Evolutionary conservation across 2,888 invertebrate genomes (phyloP).

Genomic region (Anoplius nigerrimus): DNA sequence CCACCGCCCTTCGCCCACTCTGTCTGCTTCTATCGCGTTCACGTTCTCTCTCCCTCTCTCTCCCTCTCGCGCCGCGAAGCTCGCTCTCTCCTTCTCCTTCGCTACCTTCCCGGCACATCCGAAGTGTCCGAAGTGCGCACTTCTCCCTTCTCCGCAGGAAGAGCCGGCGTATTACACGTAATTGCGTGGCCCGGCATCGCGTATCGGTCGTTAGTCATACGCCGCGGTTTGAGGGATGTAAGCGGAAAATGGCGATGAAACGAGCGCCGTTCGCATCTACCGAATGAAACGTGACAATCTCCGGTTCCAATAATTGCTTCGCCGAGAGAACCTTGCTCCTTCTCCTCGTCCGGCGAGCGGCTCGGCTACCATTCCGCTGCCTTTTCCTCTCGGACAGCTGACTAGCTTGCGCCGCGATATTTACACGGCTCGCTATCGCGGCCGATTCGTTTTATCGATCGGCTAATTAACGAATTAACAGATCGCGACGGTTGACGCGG

Average conservation of each 20-base stretch:
- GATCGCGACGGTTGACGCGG: too few relatives aligned
- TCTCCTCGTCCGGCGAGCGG: too few relatives aligned
- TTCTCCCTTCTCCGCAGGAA: conserved; percentile 7
- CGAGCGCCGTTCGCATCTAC: conserved; percentile 16
- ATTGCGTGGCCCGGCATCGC: conserved; percentile 44
- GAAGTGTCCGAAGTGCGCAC: conserved; percentile 26
- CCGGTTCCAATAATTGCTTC: too few relatives aligned
- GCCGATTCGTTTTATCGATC: too few relatives aligned
- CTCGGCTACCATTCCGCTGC: too few relatives aligned
- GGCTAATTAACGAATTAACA: too few relatives aligned
- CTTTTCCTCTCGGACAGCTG: too few relatives aligned
- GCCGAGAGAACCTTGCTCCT: too few relatives aligned
- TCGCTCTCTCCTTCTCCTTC: conserved; percentile 4
- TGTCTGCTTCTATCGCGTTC: too few relatives aligned
- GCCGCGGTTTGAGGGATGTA: conserved; percentile 39
- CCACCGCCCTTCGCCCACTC: neutral
- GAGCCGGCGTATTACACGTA: conserved; percentile 39
- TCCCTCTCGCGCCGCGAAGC: neutral
- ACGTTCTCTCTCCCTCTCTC: neutral
- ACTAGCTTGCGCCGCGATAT: too few relatives aligned
- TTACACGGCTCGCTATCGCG: too few relatives aligned
- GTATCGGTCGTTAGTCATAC: conserved; percentile 46
- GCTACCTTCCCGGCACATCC: conserved; percentile 15
- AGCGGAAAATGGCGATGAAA: conserved; percentile 51
- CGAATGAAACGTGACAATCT: too few relatives aligned